Evolutionary conservation across 92 coral and sea anemone genomes (phyloP).

Genomic region (Montipora capitata): DNA sequence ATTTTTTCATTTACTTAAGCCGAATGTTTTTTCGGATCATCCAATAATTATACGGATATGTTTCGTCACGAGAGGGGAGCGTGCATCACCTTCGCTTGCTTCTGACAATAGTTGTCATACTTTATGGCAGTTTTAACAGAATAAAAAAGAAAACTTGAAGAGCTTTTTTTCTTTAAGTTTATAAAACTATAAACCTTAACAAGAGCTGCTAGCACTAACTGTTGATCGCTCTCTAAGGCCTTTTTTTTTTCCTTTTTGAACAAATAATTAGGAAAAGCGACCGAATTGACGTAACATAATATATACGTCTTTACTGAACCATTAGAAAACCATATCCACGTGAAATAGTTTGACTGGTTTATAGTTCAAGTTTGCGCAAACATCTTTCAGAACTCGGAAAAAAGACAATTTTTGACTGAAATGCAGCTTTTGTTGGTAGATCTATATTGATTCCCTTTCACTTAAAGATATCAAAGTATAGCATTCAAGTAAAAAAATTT

Average conservation of each 20-base stretch:
- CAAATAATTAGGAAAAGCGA: not conserved
- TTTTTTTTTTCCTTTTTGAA: too few relatives aligned
- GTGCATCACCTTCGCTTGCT: not conserved
- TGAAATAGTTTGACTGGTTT: not conserved
- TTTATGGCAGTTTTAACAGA: not conserved
- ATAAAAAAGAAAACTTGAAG: not conserved
- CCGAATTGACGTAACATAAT: not conserved
- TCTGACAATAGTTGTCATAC: too few relatives aligned
- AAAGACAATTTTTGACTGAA: too few relatives aligned
- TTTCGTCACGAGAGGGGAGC: not conserved
- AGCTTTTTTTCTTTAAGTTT: too few relatives aligned
- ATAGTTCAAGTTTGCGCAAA: not conserved
- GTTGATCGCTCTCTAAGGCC: too few relatives aligned
- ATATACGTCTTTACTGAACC: not conserved
- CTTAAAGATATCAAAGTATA: too few relatives aligned
- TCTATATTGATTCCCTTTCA: too few relatives aligned
- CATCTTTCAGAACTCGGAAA: not conserved
- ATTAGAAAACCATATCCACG: not conserved
- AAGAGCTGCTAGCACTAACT: too few relatives aligned
- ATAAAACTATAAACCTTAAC: too few relatives aligned
- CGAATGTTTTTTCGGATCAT: not conserved
- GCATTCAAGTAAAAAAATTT: too few relatives aligned
- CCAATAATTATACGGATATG: not conserved
- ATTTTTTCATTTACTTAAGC: not conserved
- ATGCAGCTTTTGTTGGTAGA: too few relatives aligned